Evolutionary conservation across 2,113 vertebrate species (phyloP).

Genomic region (Otis tarda): DNA sequence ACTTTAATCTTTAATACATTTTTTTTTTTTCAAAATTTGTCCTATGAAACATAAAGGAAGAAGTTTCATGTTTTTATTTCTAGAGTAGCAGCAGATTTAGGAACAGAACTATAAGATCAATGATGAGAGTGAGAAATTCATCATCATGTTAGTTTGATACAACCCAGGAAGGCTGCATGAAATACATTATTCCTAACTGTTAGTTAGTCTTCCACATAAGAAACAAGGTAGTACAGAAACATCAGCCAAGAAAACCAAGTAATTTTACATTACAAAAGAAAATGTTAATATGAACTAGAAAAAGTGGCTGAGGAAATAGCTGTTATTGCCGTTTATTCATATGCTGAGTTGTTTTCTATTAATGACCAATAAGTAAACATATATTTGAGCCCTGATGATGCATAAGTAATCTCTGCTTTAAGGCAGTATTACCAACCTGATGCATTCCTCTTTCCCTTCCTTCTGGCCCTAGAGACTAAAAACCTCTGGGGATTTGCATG

Average conservation of each 20-base stretch:
- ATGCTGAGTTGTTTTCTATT: neutral
- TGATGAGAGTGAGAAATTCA: neutral
- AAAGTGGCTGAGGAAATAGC: neutral
- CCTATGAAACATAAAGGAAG: neutral
- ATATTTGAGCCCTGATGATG: neutral
- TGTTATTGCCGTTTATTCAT: neutral
- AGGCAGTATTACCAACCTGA: neutral
- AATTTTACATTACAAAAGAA: neutral
- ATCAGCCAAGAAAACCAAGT: neutral
- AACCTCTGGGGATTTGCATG: neutral
- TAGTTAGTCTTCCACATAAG: neutral
- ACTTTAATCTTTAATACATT: too few species aligned
- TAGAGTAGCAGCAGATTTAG: neutral
- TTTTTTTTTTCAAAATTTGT: neutral
- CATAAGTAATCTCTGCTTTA: neutral
- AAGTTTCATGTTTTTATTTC: neutral
- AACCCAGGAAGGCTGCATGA: neutral
- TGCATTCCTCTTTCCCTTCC: neutral
- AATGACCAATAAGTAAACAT: neutral
- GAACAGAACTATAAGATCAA: neutral
- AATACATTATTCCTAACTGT: neutral
- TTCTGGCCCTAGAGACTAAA: neutral
- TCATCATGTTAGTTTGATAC: neutral
- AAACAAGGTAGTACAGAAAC: neutral
- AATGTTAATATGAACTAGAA: neutral